Percentiles rank a stretch among this genome's conserved stretches.
Conservation (phyloP, 2,113 vertebrate species). For the Pithys albifrons region DNA sequence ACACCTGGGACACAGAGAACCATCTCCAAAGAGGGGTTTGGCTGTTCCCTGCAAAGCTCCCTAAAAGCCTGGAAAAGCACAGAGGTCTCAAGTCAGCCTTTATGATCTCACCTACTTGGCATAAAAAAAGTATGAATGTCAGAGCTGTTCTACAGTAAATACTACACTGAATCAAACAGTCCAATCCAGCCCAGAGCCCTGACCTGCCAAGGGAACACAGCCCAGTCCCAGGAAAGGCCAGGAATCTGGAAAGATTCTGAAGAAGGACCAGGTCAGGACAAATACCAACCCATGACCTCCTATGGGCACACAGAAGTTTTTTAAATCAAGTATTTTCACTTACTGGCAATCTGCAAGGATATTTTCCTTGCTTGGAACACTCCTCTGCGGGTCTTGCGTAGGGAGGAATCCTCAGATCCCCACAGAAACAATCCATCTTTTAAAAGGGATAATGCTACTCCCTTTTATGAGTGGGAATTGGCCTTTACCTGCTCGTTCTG, state of each 20-base stretch:
- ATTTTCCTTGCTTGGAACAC: background rate
- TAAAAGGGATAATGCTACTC: background rate
- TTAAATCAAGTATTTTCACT: background rate
- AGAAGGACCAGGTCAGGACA: background rate
- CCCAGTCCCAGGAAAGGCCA: background rate
- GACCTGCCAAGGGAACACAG: background rate
- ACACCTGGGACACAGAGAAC: background rate
- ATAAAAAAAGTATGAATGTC: rapidly evolving
- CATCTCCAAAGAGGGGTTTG: background rate
- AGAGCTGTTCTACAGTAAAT: background rate
- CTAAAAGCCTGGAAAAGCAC: background rate
- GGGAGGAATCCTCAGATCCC: background rate
- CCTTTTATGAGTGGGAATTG: background rate
- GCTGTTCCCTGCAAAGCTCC: background rate
- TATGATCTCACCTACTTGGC: background rate
- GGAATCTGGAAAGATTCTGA: background rate
- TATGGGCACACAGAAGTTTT: background rate
- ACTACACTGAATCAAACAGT: background rate
- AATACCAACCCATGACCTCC: rapidly evolving
- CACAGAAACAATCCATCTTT: background rate
- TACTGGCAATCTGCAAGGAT: background rate
- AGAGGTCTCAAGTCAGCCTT: background rate
- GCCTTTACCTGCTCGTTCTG: background rate
- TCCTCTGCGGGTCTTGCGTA: background rate
- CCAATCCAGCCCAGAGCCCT: background rate